These are phyloP conservation scores for Nysson spinosus DNA, from an alignment of 2,888 invertebrate species.

Conservation along the genomic window DNA sequence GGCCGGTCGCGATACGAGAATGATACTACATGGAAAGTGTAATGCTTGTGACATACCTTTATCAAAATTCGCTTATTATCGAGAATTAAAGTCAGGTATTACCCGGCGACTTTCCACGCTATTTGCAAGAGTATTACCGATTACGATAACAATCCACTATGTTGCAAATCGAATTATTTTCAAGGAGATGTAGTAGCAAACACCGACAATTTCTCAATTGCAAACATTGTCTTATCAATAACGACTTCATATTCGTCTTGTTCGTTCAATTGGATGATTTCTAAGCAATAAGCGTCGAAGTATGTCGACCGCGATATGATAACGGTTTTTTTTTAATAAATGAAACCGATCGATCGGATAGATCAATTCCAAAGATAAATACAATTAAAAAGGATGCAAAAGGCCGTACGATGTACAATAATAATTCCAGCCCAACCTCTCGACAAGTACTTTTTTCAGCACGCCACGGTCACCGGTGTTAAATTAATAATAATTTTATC, in stretches of 20 bases:
- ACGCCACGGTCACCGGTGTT: conserved; percentile 16
- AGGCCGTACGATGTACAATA: conserved; percentile 23
- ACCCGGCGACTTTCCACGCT: conserved; percentile 7
- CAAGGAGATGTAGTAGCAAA: conserved; percentile 7
- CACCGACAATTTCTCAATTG: no score
- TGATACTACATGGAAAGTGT: neutral
- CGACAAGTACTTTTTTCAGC: conserved; percentile 34
- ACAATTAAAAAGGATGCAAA: conserved; percentile 28
- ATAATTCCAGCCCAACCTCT: conserved; percentile 24
- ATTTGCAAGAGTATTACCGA: conserved; percentile 8
- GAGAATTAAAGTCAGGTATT: conserved; percentile 21
- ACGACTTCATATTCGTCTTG: conserved; percentile 6
- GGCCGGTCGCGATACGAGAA: conserved; percentile 1
- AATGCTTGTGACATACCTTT: conserved; percentile 14
- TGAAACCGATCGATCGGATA: neutral
- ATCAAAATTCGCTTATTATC: conserved; percentile 18
- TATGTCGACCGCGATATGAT: no score
- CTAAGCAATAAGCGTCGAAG: neutral
- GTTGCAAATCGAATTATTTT: conserved; percentile 33
- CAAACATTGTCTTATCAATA: conserved; percentile 8
- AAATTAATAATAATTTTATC: conserved; percentile 55
- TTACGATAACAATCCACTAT: conserved; percentile 22
- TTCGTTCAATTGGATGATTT: neutral
- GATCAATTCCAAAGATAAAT: conserved; percentile 32
- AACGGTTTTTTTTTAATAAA: no score